Base-by-base conservation (phyloP, 2,113 vertebrate species). In the Nyctereutes procyonoides region DNA sequence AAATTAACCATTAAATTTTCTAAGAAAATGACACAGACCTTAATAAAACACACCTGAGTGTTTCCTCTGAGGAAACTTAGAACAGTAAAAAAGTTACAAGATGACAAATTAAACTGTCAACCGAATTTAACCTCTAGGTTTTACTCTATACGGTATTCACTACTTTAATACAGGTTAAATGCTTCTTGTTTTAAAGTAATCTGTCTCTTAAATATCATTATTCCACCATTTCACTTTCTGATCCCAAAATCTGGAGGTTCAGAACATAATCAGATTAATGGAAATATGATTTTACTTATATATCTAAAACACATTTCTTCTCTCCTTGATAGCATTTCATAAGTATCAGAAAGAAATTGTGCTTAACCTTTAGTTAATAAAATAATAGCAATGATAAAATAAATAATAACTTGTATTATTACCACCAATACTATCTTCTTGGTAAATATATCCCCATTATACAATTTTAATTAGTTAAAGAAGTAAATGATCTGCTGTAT, bases 1-100 rank as follows among this genome's bases (percentile, higher is more conserved):
- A 96, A 96, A 86, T 95, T 81, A 98, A 88, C 24, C 17, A 80
- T 65, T 96, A 80, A 16, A 69, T 80, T 97, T 95, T 93, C 90
- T 83, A 97, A 91, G 13, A 56, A 95, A 96, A 48, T 87, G 56
- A 95, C 8, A 56, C 0, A 95, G 38, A 93, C 32, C 53, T 87
- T 56, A 97, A 90, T 86, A 95, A 97, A 97, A 76, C 13, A 3
- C 4, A 28, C 0, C 22, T 97, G 24, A 3, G 28, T 56, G 22
- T 81, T 77, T 95, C 65, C 43, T 96, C 65, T 65, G 38, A 79
- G 55, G 20, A 93, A 96, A 96, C 60, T 60, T 32, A 82, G 35
- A 93, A 90, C 3, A 92, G 26, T 69, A 87, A 96, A 93, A 87
- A 12, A 93, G 17, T 74, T 15, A 82, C 28, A 55, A 96, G 87